phyloP scores from a whole-genome alignment of 2,113 vertebrate genomes.

The Aythya baeri region DNA sequence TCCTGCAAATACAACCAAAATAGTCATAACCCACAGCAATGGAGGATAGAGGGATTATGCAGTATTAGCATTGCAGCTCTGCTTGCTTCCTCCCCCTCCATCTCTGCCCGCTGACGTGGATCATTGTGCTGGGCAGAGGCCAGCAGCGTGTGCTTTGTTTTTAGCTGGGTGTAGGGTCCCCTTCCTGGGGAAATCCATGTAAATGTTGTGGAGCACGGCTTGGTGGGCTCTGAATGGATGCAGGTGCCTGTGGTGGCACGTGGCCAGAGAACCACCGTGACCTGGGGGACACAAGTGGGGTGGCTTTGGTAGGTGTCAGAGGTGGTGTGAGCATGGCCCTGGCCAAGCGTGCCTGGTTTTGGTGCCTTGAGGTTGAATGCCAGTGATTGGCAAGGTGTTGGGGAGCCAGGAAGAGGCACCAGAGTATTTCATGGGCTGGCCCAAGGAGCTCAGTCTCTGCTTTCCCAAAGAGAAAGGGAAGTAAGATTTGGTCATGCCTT shows the following conservation, averaged over 20 bases:
- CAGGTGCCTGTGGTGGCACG: background rate
- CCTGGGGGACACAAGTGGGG: background rate
- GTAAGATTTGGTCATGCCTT: background rate
- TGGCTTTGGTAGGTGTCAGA: background rate
- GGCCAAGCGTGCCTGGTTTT: background rate
- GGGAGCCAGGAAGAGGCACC: background rate
- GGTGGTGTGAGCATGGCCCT: background rate
- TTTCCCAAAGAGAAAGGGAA: background rate
- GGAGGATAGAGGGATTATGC: background rate
- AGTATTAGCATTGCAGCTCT: background rate
- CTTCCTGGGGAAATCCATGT: background rate
- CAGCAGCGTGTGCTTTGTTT: background rate
- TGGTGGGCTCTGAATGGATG: background rate
- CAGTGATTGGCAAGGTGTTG: background rate
- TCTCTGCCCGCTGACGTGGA: background rate
- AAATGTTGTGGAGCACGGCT: background rate
- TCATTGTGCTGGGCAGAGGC: background rate
- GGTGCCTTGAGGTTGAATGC: fast-evolving
- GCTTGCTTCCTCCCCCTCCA: background rate
- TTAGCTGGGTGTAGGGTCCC: background rate
- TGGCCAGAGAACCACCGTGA: background rate
- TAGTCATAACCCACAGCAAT: background rate
- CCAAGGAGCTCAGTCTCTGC: background rate
- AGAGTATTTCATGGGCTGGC: background rate
- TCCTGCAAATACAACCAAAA: background rate